Evolutionary conservation across 30 jellyfish, hydroid and myxozoan species (phyloP).

Genomic region (Cassiopea xamachana): DNA sequence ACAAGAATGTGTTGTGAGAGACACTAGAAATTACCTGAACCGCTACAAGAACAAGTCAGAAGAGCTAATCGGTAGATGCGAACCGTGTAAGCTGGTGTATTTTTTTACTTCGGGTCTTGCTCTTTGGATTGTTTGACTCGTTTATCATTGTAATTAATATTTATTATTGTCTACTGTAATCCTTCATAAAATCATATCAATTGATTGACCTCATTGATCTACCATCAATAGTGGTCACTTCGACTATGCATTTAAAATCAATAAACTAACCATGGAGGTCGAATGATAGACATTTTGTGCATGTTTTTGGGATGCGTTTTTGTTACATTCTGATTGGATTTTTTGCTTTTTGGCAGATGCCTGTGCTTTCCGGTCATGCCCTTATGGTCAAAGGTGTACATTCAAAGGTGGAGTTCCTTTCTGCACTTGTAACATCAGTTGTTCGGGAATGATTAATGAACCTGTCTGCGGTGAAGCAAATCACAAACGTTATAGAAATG

Average conservation of each 20-base stretch:
- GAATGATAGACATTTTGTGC: too few species aligned
- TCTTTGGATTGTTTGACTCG: too few species aligned
- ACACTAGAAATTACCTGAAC: conserved; percentile 47
- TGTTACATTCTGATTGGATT: not conserved
- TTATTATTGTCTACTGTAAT: too few species aligned
- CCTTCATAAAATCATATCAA: too few species aligned
- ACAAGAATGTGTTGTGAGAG: conserved; percentile 79
- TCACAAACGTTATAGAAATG: conserved; percentile 68
- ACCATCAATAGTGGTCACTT: too few species aligned
- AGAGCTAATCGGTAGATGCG: conserved; percentile 82
- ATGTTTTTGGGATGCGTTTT: too few species aligned
- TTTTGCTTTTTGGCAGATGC: conserved; percentile 34
- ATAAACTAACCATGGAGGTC: too few species aligned
- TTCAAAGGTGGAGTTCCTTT: conserved; percentile 59
- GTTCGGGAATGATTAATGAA: conserved; percentile 49
- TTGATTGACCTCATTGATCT: too few species aligned
- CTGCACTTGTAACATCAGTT: conserved; percentile 76
- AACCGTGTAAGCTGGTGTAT: conserved; percentile 63
- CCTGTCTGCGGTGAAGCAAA: conserved; percentile 91
- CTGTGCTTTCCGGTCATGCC: conserved; percentile 65
- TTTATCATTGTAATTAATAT: too few species aligned
- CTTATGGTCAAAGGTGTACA: conserved; percentile 77
- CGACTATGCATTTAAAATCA: too few species aligned
- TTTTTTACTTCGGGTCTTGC: too few species aligned
- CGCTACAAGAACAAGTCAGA: conserved; percentile 28